Conservation (phyloP, 1,140 invertebrate genomes). For the Diorhabda elongata region DNA sequence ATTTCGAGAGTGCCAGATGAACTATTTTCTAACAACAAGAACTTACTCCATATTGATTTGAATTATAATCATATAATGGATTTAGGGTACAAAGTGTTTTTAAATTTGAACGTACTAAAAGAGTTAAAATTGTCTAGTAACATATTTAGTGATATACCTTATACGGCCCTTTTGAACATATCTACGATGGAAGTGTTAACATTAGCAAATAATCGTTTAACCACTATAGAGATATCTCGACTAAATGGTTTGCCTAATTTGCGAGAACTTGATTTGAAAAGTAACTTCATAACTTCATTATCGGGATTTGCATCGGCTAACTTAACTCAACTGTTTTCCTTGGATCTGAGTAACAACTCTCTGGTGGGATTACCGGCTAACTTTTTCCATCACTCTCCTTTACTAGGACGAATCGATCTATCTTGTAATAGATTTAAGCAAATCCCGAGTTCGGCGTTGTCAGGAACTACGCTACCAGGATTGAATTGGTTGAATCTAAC, state of each 20-base stretch:
- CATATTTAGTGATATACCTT: conserved; percentile 68
- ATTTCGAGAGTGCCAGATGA: conserved; percentile 62
- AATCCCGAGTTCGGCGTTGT: conserved; percentile 74
- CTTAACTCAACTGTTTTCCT: conserved; percentile 63
- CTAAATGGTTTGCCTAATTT: conserved; percentile 69
- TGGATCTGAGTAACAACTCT: conserved; percentile 72
- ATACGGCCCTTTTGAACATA: conserved; percentile 68
- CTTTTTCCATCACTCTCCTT: conserved; percentile 69
- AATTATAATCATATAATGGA: conserved; percentile 62
- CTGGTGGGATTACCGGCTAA: conserved; percentile 74
- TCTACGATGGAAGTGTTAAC: conserved; percentile 69
- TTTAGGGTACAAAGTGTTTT: conserved; percentile 65
- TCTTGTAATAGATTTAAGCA: conserved; percentile 77
- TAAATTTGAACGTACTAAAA: conserved; percentile 64
- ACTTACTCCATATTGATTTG: conserved; percentile 67
- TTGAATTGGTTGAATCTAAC: conserved; percentile 75
- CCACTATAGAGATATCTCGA: conserved; percentile 70
- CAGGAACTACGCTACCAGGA: conserved; percentile 67
- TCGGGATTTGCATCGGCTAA: conserved; percentile 73
- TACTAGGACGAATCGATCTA: conserved; percentile 70
- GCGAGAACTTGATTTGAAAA: conserved; percentile 66
- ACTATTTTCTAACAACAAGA: conserved; percentile 70
- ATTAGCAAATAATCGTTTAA: conserved; percentile 67
- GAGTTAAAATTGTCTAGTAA: conserved; percentile 73
- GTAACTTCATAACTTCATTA: conserved; percentile 71